These are phyloP conservation scores for Adelognathus sp. DNA, from an alignment of 2,888 invertebrate genomes.

Conservation along the genomic window DNA sequence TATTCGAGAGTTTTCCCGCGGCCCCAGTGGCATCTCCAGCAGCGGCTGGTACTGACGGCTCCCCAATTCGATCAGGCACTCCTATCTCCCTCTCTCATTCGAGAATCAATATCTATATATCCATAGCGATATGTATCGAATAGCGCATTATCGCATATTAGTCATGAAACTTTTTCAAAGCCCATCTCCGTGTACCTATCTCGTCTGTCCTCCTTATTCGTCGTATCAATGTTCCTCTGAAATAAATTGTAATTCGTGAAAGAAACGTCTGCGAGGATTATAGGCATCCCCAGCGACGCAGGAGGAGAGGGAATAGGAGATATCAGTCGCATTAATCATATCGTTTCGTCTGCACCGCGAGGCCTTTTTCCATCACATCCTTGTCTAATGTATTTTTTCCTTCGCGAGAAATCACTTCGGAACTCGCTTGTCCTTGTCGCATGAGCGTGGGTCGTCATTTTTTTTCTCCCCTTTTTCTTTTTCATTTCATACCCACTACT, in stretches of 20 bases:
- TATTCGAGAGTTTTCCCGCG: conserved; percentile 37
- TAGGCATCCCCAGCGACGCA: conserved; percentile 52
- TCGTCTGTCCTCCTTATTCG: conserved; percentile 12
- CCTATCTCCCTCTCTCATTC: conserved; percentile 44
- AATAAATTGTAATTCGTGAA: conserved; percentile 70
- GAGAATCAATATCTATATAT: conserved; percentile 60
- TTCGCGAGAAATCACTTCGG: conserved; percentile 33
- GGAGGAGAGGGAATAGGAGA: conserved; percentile 21
- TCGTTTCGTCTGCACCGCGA: conserved; percentile 28
- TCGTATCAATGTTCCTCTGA: conserved; percentile 23
- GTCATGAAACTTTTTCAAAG: conserved; percentile 73
- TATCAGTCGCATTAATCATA: conserved; percentile 55
- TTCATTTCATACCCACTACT: neutral
- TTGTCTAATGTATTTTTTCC: conserved; percentile 35
- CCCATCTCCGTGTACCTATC: neutral
- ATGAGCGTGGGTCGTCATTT: neutral
- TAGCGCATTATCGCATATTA: conserved; percentile 76
- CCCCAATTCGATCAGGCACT: conserved; percentile 73
- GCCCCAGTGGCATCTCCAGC: conserved; percentile 63
- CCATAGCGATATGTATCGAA: conserved; percentile 67
- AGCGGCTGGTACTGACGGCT: conserved; percentile 75
- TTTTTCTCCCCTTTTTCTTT: neutral
- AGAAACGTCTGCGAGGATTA: conserved; percentile 68
- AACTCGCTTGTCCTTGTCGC: conserved; percentile 15
- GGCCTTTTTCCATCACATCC: conserved; percentile 11